Conservation (phyloP, 2,113 vertebrate species). For the Larimichthys polyactis region DNA sequence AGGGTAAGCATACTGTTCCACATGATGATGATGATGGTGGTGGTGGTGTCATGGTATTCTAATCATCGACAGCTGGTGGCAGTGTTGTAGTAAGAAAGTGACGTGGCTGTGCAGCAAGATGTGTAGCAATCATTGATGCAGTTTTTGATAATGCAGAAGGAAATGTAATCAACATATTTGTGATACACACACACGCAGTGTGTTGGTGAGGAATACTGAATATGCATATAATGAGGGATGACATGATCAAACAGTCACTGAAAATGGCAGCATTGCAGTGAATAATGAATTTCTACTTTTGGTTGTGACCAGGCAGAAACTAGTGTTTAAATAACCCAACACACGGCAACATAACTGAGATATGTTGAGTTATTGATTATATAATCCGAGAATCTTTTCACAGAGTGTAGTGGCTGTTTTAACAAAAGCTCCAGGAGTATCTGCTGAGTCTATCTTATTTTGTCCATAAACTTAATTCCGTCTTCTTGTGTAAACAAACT, state of each 20-base stretch:
- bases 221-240: too few species aligned
- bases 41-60: background rate
- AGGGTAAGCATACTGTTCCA: constrained; percentile 85
- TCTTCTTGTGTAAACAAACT: too few species aligned
- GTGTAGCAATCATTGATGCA: background rate
- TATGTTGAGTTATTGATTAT: too few species aligned
- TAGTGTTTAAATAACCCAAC: background rate
- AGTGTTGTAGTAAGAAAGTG: background rate
- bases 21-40: background rate
- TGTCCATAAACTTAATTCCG: too few species aligned
- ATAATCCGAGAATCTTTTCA: too few species aligned
- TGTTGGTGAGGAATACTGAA: background rate
- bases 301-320: background rate
- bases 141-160: background rate
- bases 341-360: background rate
- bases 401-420: too few species aligned
- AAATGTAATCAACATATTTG: background rate
- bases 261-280: background rate
- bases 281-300: background rate
- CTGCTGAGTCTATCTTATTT: too few species aligned
- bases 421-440: too few species aligned
- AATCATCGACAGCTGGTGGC: background rate
- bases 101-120: background rate
- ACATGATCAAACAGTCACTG: too few species aligned
- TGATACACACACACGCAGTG: background rate